A percentile compares a stretch with the other conserved stretches of the same genome.
Conservation (phyloP, 2,797 vertebrate genomes). For the Alectoris magna region DNA sequence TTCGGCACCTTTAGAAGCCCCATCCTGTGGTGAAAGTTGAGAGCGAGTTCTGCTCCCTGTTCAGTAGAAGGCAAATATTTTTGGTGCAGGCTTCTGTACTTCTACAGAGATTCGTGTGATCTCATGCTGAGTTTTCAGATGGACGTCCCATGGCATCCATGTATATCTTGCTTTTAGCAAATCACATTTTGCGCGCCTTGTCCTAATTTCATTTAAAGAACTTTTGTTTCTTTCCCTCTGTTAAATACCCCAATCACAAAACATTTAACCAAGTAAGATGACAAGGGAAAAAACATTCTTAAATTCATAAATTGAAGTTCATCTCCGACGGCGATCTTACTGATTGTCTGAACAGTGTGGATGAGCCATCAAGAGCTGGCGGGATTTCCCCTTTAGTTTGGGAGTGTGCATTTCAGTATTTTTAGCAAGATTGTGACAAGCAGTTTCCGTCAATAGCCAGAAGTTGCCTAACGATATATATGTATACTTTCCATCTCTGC, state of each 20-base stretch:
- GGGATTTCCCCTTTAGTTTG: background rate
- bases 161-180: background rate
- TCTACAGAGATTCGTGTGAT: background rate
- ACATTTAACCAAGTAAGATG: background rate
- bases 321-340: constrained; percentile 1
- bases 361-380: background rate
- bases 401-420: background rate
- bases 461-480: constrained; percentile 8
- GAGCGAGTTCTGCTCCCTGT: background rate
- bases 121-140: background rate
- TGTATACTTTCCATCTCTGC: background rate
- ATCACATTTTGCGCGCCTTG: background rate
- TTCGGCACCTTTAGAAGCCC: background rate
- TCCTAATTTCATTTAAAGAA: constrained; percentile 16
- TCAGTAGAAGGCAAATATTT: background rate
- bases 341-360: background rate
- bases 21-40: background rate
- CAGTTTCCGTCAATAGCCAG: background rate
- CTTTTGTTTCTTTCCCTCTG: background rate
- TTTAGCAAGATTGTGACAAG: constrained; percentile 23
- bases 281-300: background rate
- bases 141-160: too few relatives aligned
- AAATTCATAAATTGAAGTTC: constrained; percentile 33
- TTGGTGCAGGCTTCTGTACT: background rate
- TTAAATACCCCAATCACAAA: constrained; percentile 35